Percentiles rank a stretch among this genome's conserved stretches.
These are phyloP conservation scores for Epinephelus malabaricus DNA, from an alignment of 2,797 vertebrate species.

Conservation along the genomic window DNA sequence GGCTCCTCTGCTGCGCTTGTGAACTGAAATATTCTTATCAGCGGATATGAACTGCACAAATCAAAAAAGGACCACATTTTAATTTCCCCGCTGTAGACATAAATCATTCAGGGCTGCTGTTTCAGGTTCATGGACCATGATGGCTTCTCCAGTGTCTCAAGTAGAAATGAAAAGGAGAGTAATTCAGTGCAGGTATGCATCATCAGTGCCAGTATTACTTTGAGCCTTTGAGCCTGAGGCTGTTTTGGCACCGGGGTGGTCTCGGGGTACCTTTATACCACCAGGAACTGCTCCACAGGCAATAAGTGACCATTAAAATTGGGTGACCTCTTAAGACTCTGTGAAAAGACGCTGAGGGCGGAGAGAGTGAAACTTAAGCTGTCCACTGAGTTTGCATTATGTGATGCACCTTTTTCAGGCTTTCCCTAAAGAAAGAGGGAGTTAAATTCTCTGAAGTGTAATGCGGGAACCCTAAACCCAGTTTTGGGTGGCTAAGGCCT, in stretches of 20 bases:
- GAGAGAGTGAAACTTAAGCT: conserved; percentile 77
- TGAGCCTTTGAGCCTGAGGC: conserved; percentile 70
- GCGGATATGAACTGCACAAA: conserved; percentile 69
- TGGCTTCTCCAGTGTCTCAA: conserved; percentile 46
- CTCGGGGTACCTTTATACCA: conserved; percentile 73
- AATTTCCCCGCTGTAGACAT: conserved; percentile 59
- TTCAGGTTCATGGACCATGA: conserved; percentile 60
- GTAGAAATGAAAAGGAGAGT: conserved; percentile 58
- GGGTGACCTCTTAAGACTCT: conserved; percentile 84
- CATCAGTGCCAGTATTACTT: conserved; percentile 71
- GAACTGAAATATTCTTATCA: conserved; percentile 70
- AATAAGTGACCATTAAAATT: conserved; percentile 87
- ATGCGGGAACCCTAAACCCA: conserved; percentile 80
- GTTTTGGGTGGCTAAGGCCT: conserved; percentile 81
- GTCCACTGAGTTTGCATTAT: conserved; percentile 62
- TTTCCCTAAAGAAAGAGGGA: conserved; percentile 64
- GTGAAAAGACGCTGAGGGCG: conserved; percentile 77
- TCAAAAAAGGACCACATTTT: conserved; percentile 57
- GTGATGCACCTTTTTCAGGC: conserved; percentile 70
- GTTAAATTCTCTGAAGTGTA: conserved; percentile 70
- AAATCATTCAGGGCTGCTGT: conserved; percentile 59
- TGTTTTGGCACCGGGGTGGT: conserved; percentile 85
- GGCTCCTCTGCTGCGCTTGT: conserved; percentile 52
- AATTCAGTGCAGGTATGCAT: conserved; percentile 70
- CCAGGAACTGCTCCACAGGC: conserved; percentile 76